A percentile compares a stretch with the other conserved stretches of the same genome.
phyloP scores from a whole-genome alignment of 2,113 vertebrate genomes.

The Atractosteus spatula region DNA sequence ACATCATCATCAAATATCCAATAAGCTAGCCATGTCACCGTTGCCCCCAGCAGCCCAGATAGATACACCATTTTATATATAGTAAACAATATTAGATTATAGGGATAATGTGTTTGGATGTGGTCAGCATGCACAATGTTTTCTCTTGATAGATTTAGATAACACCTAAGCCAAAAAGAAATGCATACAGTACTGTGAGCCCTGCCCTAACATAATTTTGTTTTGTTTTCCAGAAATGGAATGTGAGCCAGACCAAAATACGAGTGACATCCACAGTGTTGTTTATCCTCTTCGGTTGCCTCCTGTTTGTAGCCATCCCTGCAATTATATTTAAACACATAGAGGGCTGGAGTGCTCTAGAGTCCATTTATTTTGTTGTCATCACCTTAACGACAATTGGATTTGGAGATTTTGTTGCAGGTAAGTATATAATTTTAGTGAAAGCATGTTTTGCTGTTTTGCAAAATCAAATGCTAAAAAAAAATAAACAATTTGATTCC shows the following conservation, averaged over 20 bases:
- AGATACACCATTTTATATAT: too few species aligned
- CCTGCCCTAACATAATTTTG: background rate
- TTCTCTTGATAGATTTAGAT: too few species aligned
- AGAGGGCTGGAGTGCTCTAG: constrained; percentile 92
- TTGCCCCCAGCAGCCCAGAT: too few species aligned
- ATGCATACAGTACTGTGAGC: background rate
- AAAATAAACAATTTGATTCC: too few species aligned
- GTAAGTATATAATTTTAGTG: constrained; percentile 54
- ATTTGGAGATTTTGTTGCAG: constrained; percentile 96
- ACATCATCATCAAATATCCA: too few species aligned
- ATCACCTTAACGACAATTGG: constrained; percentile 97
- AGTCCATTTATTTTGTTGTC: constrained; percentile 97
- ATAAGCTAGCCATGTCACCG: too few species aligned
- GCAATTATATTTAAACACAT: constrained; percentile 96
- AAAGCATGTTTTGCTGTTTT: too few species aligned
- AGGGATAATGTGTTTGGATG: too few species aligned
- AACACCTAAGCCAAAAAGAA: background rate
- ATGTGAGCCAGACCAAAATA: constrained; percentile 97
- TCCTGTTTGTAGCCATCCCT: constrained; percentile 92
- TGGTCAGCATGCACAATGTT: too few species aligned
- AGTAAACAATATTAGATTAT: too few species aligned
- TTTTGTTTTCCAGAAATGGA: constrained; percentile 79
- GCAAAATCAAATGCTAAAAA: too few species aligned
- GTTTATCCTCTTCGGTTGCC: constrained; percentile 94
- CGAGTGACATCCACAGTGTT: constrained; percentile 95